phyloP scores from a whole-genome alignment of 2,888 invertebrate genomes.

The Euclidia mi region DNA sequence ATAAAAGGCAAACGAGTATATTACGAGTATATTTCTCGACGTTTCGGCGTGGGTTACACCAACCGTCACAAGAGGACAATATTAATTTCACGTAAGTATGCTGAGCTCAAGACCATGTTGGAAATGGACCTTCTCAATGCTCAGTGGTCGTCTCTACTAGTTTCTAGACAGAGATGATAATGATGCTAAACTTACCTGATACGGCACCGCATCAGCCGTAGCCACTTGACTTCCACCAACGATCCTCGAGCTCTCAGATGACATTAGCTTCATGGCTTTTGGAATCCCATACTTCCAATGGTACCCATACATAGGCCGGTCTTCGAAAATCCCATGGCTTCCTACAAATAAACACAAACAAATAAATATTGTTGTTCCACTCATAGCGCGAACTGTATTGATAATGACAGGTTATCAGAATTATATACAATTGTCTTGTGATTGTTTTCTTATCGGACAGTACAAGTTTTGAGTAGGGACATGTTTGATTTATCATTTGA shows the following conservation, averaged over 20 bases:
- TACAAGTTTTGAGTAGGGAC: neutral
- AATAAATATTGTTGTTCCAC: slow-evolving; percentile 17
- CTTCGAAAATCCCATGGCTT: slow-evolving; percentile 33
- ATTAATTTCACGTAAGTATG: too few relatives aligned
- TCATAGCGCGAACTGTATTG: slow-evolving; percentile 11
- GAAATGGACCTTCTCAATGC: too few relatives aligned
- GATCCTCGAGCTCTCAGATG: slow-evolving; percentile 60
- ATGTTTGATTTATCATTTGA: neutral
- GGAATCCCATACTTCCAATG: slow-evolving; percentile 71
- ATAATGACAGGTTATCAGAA: slow-evolving; percentile 3
- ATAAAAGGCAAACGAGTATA: too few relatives aligned
- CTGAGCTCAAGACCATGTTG: too few relatives aligned
- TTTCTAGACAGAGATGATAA: too few relatives aligned
- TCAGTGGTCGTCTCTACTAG: too few relatives aligned
- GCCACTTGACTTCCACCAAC: slow-evolving; percentile 69
- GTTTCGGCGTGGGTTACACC: too few relatives aligned
- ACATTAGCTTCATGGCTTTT: slow-evolving; percentile 55
- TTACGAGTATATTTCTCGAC: too few relatives aligned
- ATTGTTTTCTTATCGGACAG: slow-evolving; percentile 15
- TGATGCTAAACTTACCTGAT: slow-evolving; percentile 61
- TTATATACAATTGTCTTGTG: slow-evolving; percentile 7
- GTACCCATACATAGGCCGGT: slow-evolving; percentile 57
- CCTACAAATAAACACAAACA: slow-evolving; percentile 35
- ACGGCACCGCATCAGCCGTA: slow-evolving; percentile 58
- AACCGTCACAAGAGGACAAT: too few relatives aligned